Percentiles rank a stretch among this genome's conserved stretches.
Evolutionary conservation across 2,888 invertebrate species (phyloP).

Genomic region (Meloe dianella): DNA sequence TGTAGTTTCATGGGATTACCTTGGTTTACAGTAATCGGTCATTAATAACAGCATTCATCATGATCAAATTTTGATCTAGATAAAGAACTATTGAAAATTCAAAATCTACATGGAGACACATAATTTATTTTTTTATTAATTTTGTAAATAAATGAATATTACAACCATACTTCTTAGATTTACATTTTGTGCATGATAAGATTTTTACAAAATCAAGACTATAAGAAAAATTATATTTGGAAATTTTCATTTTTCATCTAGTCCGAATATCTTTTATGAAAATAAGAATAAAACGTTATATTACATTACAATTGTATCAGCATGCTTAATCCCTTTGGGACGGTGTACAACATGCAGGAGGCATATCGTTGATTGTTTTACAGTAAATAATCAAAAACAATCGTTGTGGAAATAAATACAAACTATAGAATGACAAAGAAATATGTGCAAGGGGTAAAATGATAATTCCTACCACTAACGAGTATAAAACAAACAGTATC

Average conservation of each 20-base stretch:
- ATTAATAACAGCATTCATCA: constrained; percentile 25
- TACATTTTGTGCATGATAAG: background rate
- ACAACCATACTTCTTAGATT: background rate
- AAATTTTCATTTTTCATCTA: background rate
- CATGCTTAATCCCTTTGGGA: background rate
- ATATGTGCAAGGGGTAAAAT: constrained; percentile 27
- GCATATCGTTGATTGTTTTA: background rate
- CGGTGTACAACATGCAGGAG: background rate
- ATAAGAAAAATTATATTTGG: background rate
- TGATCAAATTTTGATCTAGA: constrained; percentile 19
- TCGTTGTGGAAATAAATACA: background rate
- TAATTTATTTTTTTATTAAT: no score
- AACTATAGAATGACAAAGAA: constrained; percentile 5
- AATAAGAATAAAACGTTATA: background rate
- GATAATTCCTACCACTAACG: constrained; percentile 26
- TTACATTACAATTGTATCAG: background rate
- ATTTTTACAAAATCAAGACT: background rate
- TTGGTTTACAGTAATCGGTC: constrained; percentile 23
- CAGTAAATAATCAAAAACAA: background rate
- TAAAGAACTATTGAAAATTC: no score
- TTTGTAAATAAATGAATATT: no score
- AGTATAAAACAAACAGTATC: constrained; percentile 13
- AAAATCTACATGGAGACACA: no score
- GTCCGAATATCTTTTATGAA: background rate
- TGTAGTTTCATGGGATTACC: constrained; percentile 24